These are phyloP conservation scores for Gibbula magus DNA, from an alignment of 2,888 invertebrate genomes.

Conservation along the genomic window DNA sequence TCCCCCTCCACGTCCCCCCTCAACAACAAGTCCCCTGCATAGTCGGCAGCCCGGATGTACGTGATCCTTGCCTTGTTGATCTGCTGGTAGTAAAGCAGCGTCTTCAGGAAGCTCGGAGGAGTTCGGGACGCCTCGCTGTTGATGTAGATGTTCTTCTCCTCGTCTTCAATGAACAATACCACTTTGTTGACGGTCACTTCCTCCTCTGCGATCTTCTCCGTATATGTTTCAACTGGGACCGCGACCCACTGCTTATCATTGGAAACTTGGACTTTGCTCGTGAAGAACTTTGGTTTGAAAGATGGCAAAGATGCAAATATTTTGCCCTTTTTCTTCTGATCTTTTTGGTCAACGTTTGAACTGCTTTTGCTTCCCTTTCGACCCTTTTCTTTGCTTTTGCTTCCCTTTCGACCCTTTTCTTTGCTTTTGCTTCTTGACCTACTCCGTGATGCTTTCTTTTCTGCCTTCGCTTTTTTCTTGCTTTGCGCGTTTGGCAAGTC, in stretches of 20 bases:
- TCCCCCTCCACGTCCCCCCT: not conserved
- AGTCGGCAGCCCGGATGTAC: not conserved
- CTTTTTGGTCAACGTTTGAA: not conserved
- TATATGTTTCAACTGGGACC: not conserved
- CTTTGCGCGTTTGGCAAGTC: too few relatives aligned
- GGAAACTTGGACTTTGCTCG: not conserved
- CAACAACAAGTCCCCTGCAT: not conserved
- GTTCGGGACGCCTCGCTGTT: not conserved
- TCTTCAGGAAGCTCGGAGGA: not conserved
- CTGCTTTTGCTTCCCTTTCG: not conserved
- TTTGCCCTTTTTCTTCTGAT: not conserved
- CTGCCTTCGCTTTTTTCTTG: too few relatives aligned
- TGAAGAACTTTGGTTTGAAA: not conserved
- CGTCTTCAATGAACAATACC: not conserved
- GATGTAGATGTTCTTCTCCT: not conserved
- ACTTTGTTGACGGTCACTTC: slow-evolving; percentile 6
- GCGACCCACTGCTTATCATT: not conserved
- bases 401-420: not conserved
- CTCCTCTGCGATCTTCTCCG: not conserved
- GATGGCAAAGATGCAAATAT: not conserved
- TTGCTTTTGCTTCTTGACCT: not conserved
- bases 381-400: not conserved
- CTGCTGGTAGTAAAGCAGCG: not conserved
- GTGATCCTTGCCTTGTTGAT: slow-evolving; percentile 3
- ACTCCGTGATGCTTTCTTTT: not conserved